These are phyloP conservation scores for Hermaeophaga mercurialis DNA, from an alignment of 2,888 invertebrate genomes.

Conservation along the genomic window DNA sequence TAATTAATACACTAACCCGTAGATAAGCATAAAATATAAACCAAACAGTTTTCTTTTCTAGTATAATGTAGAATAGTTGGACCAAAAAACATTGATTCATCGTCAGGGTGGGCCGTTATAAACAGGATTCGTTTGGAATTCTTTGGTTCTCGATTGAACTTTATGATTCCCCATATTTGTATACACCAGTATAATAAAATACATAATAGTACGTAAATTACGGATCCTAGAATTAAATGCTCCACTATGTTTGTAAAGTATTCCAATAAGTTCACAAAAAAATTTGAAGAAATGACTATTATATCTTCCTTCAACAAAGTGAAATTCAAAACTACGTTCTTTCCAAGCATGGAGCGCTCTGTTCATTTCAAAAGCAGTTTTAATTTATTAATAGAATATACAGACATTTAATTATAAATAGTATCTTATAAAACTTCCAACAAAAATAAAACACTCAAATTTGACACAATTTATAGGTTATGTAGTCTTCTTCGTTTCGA, in stretches of 20 bases:
- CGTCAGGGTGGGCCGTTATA: conserved; percentile 95
- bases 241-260: conserved; percentile 64
- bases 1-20: conserved; percentile 65
- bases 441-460: conserved; percentile 6
- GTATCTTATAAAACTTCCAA: conserved; percentile 5
- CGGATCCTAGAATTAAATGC: conserved; percentile 59
- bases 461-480: conserved; percentile 21
- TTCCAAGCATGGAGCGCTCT: conserved; percentile 46
- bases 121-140: conserved; percentile 71
- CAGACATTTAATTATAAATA: conserved; percentile 22
- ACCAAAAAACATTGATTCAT: conserved; percentile 99
- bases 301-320: conserved; percentile 29
- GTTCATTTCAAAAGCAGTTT: conserved; percentile 51
- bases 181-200: conserved; percentile 57
- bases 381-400: conserved; percentile 33
- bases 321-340: conserved; percentile 36
- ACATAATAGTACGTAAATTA: conserved; percentile 62
- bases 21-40: conserved; percentile 85
- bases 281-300: conserved; percentile 28
- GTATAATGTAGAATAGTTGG: conserved; percentile 78
- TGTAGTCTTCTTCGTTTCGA: conserved; percentile 2
- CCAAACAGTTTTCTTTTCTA: conserved; percentile 67
- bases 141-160: conserved; percentile 60
- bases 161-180: conserved; percentile 57
- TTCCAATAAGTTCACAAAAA: conserved; percentile 34